These are phyloP conservation scores for Rattus norvegicus DNA, from an alignment of 2,113 vertebrate genomes.

Conservation along the genomic window DNA sequence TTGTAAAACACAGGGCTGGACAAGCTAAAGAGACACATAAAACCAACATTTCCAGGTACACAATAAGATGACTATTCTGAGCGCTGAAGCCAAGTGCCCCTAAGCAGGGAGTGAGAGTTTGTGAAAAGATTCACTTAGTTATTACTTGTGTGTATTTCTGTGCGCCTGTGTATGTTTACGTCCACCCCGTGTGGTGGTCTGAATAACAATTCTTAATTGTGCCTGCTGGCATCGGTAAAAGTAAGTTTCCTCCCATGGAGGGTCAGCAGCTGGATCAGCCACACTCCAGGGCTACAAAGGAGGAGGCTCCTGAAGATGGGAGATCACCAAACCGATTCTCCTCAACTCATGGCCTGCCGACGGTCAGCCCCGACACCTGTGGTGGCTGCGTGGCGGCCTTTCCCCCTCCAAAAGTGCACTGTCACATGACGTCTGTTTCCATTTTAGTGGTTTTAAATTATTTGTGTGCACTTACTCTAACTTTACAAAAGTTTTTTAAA, in stretches of 20 bases:
- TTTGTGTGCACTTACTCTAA: not conserved
- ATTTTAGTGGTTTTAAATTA: constrained; percentile 35
- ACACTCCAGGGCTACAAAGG: not conserved
- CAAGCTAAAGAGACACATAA: not conserved
- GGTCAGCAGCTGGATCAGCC: not conserved
- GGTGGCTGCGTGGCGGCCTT: not conserved
- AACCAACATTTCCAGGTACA: not conserved
- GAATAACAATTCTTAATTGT: not conserved
- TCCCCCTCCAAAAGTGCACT: not conserved
- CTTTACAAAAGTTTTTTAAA: constrained; percentile 51
- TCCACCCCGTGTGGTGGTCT: not conserved
- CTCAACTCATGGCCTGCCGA: not conserved
- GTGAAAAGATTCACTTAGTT: not conserved
- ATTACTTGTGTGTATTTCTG: not conserved
- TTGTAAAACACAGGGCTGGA: not conserved
- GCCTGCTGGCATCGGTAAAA: not conserved
- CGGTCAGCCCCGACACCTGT: not conserved
- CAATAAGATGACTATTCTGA: not conserved
- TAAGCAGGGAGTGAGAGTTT: not conserved
- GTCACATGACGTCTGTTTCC: not conserved
- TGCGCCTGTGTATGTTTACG: not conserved
- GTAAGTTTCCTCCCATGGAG: not conserved
- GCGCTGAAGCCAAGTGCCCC: not conserved
- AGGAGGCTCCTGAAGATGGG: not conserved
- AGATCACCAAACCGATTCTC: not conserved